These are phyloP conservation scores for Diprion similis DNA, from an alignment of 1,140 invertebrate species.

Conservation along the genomic window DNA sequence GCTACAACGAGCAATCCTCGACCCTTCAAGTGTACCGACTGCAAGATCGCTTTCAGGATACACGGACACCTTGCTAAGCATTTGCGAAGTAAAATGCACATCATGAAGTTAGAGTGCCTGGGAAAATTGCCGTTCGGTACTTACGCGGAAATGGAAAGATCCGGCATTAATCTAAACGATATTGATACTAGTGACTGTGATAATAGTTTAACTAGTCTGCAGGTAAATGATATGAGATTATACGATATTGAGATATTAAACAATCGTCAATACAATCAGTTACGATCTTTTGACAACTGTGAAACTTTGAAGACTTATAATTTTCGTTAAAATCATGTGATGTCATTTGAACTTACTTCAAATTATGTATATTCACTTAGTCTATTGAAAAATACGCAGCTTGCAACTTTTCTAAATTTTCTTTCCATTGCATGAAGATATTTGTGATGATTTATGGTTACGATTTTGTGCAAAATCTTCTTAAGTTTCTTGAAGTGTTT, in stretches of 20 bases:
- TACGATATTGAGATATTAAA: constrained; percentile 16
- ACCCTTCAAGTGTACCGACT: constrained; percentile 94
- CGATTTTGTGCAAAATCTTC: no score
- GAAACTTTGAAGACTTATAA: no score
- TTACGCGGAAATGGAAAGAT: constrained; percentile 92
- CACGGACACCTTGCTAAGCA: constrained; percentile 97
- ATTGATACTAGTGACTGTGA: constrained; percentile 95
- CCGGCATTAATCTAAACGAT: constrained; percentile 88
- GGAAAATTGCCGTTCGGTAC: constrained; percentile 95
- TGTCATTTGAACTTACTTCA: no score
- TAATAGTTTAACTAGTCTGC: constrained; percentile 86
- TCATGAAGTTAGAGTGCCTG: constrained; percentile 92
- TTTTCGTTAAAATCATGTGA: no score
- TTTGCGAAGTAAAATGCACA: constrained; percentile 95
- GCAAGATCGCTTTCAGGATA: constrained; percentile 95
- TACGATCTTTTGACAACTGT: no score
- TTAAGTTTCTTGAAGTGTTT: no score
- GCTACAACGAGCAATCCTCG: constrained; percentile 88
- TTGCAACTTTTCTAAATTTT: no score
- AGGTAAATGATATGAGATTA: constrained; percentile 59
- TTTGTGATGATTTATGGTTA: no score
- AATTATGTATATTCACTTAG: no score
- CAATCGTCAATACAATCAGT: no score
- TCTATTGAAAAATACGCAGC: no score
- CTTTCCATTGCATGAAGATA: no score